A percentile compares a stretch with the other conserved stretches of the same genome.
These are phyloP conservation scores for Oreocharis arfaki DNA, from an alignment of 2,113 vertebrate species.

Conservation along the genomic window DNA sequence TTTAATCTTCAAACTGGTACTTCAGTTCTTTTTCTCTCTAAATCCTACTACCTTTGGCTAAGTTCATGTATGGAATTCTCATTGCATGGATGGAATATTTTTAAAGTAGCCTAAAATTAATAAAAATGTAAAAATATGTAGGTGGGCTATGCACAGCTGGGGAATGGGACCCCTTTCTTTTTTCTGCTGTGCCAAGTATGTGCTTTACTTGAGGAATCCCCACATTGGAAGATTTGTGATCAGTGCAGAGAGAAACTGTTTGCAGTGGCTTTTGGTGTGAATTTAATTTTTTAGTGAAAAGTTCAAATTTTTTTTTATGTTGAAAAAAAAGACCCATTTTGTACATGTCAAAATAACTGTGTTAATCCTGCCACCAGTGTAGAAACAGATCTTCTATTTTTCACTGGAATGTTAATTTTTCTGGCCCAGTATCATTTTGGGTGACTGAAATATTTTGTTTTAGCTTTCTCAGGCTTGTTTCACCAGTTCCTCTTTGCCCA, in stretches of 20 bases:
- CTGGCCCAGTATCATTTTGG: not conserved
- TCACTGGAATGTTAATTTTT: not conserved
- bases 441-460: not conserved
- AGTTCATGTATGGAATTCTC: not conserved
- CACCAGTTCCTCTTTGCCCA: not conserved
- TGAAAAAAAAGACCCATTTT: not conserved
- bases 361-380: not conserved
- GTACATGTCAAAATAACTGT: not conserved
- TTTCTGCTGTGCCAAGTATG: not conserved
- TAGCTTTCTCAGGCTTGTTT: not conserved
- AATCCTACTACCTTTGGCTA: not conserved
- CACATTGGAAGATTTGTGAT: not conserved
- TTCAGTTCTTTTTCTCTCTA: not conserved
- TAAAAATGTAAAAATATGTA: not conserved
- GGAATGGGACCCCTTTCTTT: not conserved
- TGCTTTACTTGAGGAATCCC: not conserved
- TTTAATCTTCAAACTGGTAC: not conserved
- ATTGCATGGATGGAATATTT: rapidly evolving
- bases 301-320: not conserved
- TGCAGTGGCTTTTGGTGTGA: not conserved
- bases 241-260: not conserved
- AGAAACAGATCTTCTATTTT: not conserved
- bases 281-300: not conserved
- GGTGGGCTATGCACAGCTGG: rapidly evolving
- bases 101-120: not conserved